Percentiles rank a stretch among this genome's conserved stretches.
phyloP scores from a whole-genome alignment of 2,888 invertebrate genomes.

The Anorthoa munda region DNA sequence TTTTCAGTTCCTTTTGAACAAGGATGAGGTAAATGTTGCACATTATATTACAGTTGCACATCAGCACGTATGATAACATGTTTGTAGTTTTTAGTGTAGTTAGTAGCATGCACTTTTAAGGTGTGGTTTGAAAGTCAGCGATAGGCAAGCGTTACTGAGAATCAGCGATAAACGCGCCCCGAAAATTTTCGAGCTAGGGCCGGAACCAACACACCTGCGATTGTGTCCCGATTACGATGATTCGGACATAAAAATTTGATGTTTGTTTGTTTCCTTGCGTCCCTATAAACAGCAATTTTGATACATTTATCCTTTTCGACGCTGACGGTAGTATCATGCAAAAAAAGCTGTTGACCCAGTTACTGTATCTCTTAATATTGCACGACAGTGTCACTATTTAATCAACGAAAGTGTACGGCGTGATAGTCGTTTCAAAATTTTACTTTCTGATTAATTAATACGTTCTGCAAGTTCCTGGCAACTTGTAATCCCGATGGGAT shows the following conservation, averaged over 20 bases:
- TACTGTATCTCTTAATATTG: constrained; percentile 22
- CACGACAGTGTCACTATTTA: constrained; percentile 23
- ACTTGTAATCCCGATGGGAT: background rate
- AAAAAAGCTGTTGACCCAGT: constrained; percentile 18
- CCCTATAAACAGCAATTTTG: background rate
- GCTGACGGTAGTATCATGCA: too few species aligned
- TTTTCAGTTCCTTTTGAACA: constrained; percentile 86
- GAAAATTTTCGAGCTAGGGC: constrained; percentile 12
- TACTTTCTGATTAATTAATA: constrained; percentile 15
- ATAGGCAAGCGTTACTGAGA: background rate
- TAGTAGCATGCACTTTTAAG: constrained; percentile 39
- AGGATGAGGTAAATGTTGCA: constrained; percentile 85
- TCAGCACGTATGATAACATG: constrained; percentile 44
- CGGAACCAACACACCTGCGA: constrained; percentile 9
- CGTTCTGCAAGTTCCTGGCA: background rate
- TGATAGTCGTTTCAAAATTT: constrained; percentile 4
- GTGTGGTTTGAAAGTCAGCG: constrained; percentile 43
- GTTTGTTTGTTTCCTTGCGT: background rate
- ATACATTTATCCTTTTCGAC: background rate
- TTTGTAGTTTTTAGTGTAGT: constrained; percentile 32
- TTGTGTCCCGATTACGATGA: constrained; percentile 9
- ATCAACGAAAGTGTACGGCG: constrained; percentile 20
- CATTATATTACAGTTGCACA: constrained; percentile 59
- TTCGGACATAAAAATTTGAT: constrained; percentile 1
- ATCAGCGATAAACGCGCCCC: constrained; percentile 20